Percentiles rank a stretch among this genome's conserved stretches.
Evolutionary conservation across 1,140 invertebrate genomes (phyloP).

Genomic region (Saxidomus purpurata): DNA sequence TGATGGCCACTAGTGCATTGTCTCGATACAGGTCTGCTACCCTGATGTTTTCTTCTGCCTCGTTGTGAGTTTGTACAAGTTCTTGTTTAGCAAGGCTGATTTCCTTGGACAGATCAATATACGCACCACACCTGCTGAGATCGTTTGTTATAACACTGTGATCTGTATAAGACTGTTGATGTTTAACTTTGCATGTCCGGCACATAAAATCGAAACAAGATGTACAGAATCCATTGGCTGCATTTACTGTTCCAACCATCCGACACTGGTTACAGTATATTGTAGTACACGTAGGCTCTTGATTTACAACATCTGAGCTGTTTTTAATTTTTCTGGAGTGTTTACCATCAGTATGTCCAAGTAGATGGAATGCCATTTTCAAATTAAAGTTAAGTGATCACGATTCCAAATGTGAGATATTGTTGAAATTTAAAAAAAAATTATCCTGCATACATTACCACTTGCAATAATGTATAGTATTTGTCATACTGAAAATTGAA

Average conservation of each 20-base stretch:
- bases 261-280: neutral
- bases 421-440: no score
- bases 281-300: neutral
- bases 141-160: neutral
- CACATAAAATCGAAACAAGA: neutral
- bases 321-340: no score
- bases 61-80: neutral
- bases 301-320: neutral
- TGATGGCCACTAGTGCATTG: neutral
- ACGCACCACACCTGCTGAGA: neutral
- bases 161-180: neutral
- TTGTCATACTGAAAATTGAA: no score
- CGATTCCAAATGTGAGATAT: no score
- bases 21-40: neutral
- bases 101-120: neutral
- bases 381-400: no score
- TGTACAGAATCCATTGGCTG: neutral
- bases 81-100: neutral
- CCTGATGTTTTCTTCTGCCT: neutral
- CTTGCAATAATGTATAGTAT: no score
- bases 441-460: no score
- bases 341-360: no score
- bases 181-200: neutral
- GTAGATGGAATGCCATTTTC: no score
- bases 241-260: neutral